Percentiles rank a stretch among this genome's conserved stretches.
Evolutionary conservation across 1,140 invertebrate genomes (phyloP).

Genomic region (Hyles vespertilio): DNA sequence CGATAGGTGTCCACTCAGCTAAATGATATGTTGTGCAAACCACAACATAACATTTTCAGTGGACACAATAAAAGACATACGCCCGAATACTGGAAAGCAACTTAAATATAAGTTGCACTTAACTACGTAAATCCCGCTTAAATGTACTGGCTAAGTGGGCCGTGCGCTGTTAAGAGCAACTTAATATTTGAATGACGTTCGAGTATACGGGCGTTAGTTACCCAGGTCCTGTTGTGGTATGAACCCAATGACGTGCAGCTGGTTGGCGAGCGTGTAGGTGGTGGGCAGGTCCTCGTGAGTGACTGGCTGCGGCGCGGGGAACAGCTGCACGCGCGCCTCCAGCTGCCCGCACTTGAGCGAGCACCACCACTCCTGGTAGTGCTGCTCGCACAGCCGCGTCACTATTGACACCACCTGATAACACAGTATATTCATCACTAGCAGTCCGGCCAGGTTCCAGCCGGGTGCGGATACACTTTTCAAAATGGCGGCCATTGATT

Average conservation of each 20-base stretch:
- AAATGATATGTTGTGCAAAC: too few relatives aligned
- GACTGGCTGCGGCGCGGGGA: conserved; percentile 54
- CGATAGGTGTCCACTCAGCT: too few relatives aligned
- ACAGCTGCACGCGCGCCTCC: conserved; percentile 62
- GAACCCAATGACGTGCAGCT: conserved; percentile 66
- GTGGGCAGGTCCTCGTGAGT: conserved; percentile 42
- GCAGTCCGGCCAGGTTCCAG: too few relatives aligned
- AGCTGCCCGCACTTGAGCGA: conserved; percentile 66
- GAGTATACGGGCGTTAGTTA: conserved; percentile 16
- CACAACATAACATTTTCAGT: too few relatives aligned
- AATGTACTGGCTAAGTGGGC: neutral
- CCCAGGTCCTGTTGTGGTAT: conserved; percentile 63
- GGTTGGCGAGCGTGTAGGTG: conserved; percentile 50
- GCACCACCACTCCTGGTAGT: conserved; percentile 67
- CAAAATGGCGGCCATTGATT: too few relatives aligned
- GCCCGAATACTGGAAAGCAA: too few relatives aligned
- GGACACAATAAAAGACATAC: too few relatives aligned
- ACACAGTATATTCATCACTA: neutral
- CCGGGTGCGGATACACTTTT: too few relatives aligned
- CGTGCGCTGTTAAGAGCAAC: too few relatives aligned
- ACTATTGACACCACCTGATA: conserved; percentile 52
- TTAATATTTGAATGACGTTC: neutral
- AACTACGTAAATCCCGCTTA: neutral
- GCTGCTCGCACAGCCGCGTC: conserved; percentile 64
- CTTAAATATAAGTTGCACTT: too few relatives aligned